Percentiles rank a stretch among this genome's conserved stretches.
These are phyloP conservation scores for Bembecia ichneumoniformis DNA, from an alignment of 2,888 invertebrate species.

Conservation along the genomic window DNA sequence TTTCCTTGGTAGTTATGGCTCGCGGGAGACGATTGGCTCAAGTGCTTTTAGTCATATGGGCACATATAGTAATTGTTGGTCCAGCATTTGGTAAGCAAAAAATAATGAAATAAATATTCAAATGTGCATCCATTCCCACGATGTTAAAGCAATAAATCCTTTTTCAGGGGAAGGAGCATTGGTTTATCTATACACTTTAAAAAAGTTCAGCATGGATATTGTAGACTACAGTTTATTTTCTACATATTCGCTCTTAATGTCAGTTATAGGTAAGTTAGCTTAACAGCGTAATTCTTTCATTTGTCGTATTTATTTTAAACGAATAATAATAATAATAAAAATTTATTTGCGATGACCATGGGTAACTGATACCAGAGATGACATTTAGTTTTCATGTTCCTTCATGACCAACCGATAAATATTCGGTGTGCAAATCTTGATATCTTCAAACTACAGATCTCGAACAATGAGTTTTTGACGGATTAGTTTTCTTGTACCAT, in stretches of 20 bases:
- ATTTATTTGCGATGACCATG: too few relatives aligned
- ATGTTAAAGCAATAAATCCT: neutral
- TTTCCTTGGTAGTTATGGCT: conserved; percentile 44
- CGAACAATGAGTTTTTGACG: too few relatives aligned
- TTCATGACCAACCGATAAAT: too few relatives aligned
- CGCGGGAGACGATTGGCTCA: conserved; percentile 30
- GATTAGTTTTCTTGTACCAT: too few relatives aligned
- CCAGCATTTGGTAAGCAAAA: conserved; percentile 50
- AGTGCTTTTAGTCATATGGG: conserved; percentile 46
- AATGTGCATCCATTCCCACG: neutral
- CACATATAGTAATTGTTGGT: conserved; percentile 55
- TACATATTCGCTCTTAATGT: conserved; percentile 60
- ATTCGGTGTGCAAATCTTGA: too few relatives aligned
- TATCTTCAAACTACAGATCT: too few relatives aligned
- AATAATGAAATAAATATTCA: neutral
- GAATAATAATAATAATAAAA: too few relatives aligned
- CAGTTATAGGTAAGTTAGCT: conserved; percentile 56
- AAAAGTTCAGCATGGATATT: conserved; percentile 65
- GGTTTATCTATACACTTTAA: conserved; percentile 58
- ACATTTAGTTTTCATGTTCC: too few relatives aligned
- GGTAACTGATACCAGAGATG: too few relatives aligned
- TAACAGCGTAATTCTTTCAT: too few relatives aligned
- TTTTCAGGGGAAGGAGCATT: conserved; percentile 61
- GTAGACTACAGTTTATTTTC: conserved; percentile 64
- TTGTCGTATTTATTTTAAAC: too few relatives aligned